phyloP scores from a whole-genome alignment of 2,888 invertebrate genomes.

The Dynastes tityus region DNA sequence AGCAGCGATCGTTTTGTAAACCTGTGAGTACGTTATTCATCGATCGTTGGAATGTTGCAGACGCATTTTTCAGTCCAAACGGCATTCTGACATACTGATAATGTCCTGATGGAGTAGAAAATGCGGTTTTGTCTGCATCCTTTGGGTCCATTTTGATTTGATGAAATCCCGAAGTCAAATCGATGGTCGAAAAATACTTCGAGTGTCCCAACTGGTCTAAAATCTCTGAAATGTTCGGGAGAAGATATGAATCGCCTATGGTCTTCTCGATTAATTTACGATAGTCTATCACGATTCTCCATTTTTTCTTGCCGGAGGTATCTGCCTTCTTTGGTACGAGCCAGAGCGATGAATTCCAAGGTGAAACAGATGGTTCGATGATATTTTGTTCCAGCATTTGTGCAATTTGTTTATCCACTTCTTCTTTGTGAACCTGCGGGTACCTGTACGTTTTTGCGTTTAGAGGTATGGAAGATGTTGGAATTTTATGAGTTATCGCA shows the following conservation, averaged over 20 bases:
- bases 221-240: constrained; percentile 54
- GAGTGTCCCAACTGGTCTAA: constrained; percentile 38
- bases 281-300: constrained; percentile 61
- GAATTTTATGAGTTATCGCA: constrained; percentile 55
- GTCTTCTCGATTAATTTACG: constrained; percentile 60
- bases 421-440: constrained; percentile 57
- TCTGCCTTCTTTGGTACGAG: constrained; percentile 57
- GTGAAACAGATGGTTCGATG: constrained; percentile 56
- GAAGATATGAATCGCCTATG: constrained; percentile 58
- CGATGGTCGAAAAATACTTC: constrained; percentile 11
- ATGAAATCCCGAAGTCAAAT: constrained; percentile 43
- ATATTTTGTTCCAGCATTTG: constrained; percentile 54
- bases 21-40: constrained; percentile 61
- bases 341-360: constrained; percentile 58
- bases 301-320: constrained; percentile 61
- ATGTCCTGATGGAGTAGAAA: constrained; percentile 57
- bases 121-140: constrained; percentile 57
- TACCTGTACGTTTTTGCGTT: constrained; percentile 58
- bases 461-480: constrained; percentile 55
- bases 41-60: constrained; percentile 60
- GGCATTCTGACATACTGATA: constrained; percentile 60
- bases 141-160: constrained; percentile 18
- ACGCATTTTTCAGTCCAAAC: constrained; percentile 60
- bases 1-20: constrained; percentile 57
- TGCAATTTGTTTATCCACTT: constrained; percentile 61